A percentile compares a stretch with the other conserved stretches of the same genome.
Evolutionary conservation across 2,888 invertebrate genomes (phyloP).

Genomic region (Augochlorella aurata): DNA sequence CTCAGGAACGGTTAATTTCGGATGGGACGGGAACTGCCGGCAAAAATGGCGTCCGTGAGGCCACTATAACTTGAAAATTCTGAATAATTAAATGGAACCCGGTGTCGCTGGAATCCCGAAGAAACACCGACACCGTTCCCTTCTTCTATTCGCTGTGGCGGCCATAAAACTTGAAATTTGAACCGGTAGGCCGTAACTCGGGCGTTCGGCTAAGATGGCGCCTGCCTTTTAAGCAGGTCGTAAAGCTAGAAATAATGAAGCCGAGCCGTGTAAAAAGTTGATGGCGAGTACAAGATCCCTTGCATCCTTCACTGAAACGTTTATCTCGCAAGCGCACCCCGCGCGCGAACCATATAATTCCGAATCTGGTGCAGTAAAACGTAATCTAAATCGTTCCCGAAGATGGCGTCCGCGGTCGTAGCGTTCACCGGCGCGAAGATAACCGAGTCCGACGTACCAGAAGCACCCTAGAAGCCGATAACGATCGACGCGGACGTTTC

Average conservation of each 20-base stretch:
- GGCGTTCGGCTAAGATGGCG: not conserved
- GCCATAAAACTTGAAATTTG: not conserved
- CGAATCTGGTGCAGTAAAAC: not conserved
- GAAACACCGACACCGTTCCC: not conserved
- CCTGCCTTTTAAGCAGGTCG: not conserved
- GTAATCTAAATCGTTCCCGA: not conserved
- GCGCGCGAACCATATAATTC: not conserved
- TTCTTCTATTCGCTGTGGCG: not conserved
- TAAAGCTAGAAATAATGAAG: not conserved
- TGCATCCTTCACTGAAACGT: not conserved
- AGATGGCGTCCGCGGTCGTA: not conserved
- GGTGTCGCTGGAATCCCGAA: not conserved
- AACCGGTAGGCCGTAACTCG: not conserved
- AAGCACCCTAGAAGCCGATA: slow-evolving; percentile 34
- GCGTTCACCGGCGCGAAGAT: slow-evolving; percentile 1
- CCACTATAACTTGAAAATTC: not conserved
- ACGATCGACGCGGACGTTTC: not conserved
- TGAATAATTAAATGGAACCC: not conserved
- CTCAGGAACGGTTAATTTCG: too few species aligned
- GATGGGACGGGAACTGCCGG: not conserved
- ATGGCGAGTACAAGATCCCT: not conserved
- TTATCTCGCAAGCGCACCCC: not conserved
- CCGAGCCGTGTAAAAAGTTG: not conserved
- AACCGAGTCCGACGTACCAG: slow-evolving; percentile 38
- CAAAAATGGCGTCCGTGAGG: not conserved